Evolutionary conservation across 2,888 invertebrate species (phyloP).

Genomic region (Tetropium fuscum): DNA sequence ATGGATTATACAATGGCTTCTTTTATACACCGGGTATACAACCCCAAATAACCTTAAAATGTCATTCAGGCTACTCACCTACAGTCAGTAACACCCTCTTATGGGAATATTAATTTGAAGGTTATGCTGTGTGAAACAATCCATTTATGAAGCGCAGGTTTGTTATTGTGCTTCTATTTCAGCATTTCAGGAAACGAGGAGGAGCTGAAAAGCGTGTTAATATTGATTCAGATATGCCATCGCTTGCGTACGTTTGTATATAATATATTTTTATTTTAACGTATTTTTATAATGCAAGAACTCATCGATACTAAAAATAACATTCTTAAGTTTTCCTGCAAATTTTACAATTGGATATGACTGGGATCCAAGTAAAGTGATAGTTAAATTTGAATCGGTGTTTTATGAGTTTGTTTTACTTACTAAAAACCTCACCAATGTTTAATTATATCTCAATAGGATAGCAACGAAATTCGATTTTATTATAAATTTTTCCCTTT

Average conservation of each 20-base stretch:
- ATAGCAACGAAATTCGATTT: too few species aligned
- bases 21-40: not conserved
- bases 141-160: constrained; percentile 19
- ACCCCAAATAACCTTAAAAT: constrained; percentile 17
- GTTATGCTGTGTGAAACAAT: not conserved
- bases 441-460: constrained; percentile 14
- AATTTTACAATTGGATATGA: too few species aligned
- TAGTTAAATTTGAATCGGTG: too few species aligned
- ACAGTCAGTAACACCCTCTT: constrained; percentile 10
- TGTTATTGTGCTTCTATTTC: constrained; percentile 16
- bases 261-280: not conserved
- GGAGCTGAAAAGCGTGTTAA: constrained; percentile 6
- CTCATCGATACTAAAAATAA: not conserved
- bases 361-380: too few species aligned
- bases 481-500: too few species aligned
- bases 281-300: too few species aligned
- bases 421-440: too few species aligned
- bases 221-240: constrained; percentile 12
- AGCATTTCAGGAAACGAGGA: constrained; percentile 25
- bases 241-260: constrained; percentile 19
- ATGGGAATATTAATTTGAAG: constrained; percentile 7
- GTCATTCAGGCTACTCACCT: constrained; percentile 3
- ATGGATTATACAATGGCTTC: too few species aligned
- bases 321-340: not conserved
- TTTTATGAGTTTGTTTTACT: too few species aligned